Evolutionary conservation across 2,113 vertebrate species (phyloP).

Genomic region (Orycteropus afer): DNA sequence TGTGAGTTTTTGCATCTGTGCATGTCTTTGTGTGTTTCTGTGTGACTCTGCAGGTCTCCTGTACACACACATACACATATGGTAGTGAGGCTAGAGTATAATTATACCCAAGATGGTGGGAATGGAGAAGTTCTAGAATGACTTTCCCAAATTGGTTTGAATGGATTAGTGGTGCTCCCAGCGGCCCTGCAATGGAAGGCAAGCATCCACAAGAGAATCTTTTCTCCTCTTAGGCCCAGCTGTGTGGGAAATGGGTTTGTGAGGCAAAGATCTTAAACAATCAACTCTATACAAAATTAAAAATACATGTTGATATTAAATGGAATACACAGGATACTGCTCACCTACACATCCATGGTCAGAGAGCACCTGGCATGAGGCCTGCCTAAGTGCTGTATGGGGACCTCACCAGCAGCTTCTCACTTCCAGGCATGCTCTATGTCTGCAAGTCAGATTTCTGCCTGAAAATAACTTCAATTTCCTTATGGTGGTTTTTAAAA

Average conservation of each 20-base stretch:
- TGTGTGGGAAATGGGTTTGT: neutral
- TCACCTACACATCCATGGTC: neutral
- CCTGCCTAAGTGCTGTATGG: neutral
- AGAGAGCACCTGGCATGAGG: no score
- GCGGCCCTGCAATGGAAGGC: neutral
- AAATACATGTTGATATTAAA: neutral
- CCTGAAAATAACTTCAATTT: neutral
- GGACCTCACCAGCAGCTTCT: neutral
- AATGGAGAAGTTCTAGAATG: neutral
- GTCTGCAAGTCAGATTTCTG: neutral
- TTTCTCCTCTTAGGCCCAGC: neutral
- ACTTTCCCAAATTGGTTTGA: neutral
- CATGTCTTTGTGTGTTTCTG: neutral
- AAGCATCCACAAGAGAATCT: neutral
- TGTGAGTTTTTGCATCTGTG: neutral
- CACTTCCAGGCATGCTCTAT: neutral
- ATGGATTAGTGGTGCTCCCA: neutral
- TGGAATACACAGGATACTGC: neutral
- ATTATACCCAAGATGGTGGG: neutral
- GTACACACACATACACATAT: fast-evolving
- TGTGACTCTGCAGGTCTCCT: no score
- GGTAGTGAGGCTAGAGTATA: neutral
- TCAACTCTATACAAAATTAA: no score
- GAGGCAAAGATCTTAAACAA: neutral
- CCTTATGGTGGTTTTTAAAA: neutral